Evolutionary conservation across 1,140 invertebrate genomes (phyloP), one percentile per base, ranked within the genome.

Genomic region (Copidosoma floridanum): DNA sequence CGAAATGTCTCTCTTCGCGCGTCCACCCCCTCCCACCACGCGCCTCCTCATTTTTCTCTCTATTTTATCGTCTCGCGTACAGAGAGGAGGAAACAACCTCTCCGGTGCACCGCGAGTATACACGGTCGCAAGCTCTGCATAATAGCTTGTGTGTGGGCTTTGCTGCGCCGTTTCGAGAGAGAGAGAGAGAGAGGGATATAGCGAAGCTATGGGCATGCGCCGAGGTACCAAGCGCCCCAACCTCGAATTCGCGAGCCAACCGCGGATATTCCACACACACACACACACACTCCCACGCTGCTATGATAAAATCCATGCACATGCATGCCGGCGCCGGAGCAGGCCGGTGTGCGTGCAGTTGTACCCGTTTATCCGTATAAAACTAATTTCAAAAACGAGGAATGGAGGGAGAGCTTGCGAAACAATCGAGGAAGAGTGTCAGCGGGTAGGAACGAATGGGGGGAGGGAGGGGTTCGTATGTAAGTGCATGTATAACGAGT

Each of bases 151-250:
- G n/a, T n/a, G n/a, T n/a, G n/a, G n/a, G n/a, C n/a, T n/a, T n/a
- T n/a, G n/a, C n/a, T 14, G 8, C 47, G 23, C 3, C 3, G 4
- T 4, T 14, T 32, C n/a, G 27, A 21, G 41, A 55, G 10, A 32
- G 55, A 32, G 44, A 46, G 20, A 23, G 24, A 43, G 35, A 48
- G 32, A 38, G 53, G 23, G 23, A 32, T 24, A 20, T 27, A 5
- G 41, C 51, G 57, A 64, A 48, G 37, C 47, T 51, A 26, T 62
- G 59, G 61, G 51, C 51, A 61, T 54, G 52, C 56, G 56, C 47
- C 18, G 56, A 58, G 47, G 11, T 27, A 32, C 29, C 56, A 47
- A 51, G 18, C 47, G 47, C 47, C 51, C 56, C 56, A 58, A 58
- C 56, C 56, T 58, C 56, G 47, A 58, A 58, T 58, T 58, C 47